Conservation (phyloP, 2,797 vertebrate species). For the Crax fasciolata region DNA sequence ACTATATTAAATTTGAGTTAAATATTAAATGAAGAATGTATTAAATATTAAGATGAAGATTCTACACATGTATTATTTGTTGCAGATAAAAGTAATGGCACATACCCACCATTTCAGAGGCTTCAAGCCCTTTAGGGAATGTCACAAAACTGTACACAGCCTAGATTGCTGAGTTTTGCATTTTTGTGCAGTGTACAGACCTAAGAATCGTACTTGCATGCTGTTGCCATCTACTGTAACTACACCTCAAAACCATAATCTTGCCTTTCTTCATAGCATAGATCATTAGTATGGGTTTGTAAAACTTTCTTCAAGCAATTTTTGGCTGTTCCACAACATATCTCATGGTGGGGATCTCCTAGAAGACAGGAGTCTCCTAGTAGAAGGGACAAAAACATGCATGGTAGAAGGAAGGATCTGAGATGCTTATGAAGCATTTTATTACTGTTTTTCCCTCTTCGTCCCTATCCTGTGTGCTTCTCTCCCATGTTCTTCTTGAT, state of each 20-base stretch:
- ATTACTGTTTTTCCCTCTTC: not conserved
- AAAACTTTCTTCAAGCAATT: slow-evolving; percentile 35
- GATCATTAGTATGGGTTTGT: not conserved
- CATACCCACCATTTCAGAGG: slow-evolving; percentile 1
- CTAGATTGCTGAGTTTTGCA: not conserved
- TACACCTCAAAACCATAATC: not conserved
- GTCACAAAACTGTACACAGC: not conserved
- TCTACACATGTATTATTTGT: slow-evolving; percentile 3
- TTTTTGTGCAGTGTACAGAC: not conserved
- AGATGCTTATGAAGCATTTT: not conserved
- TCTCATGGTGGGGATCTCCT: not conserved
- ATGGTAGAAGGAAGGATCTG: not conserved
- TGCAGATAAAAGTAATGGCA: slow-evolving; percentile 49
- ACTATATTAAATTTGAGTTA: slow-evolving; percentile 40
- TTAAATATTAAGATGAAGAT: slow-evolving; percentile 63
- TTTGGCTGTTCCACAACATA: not conserved
- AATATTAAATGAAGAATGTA: slow-evolving; percentile 61
- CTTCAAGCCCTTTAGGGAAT: not conserved
- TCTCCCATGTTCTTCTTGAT: not conserved
- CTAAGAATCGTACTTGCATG: not conserved
- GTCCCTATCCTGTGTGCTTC: not conserved
- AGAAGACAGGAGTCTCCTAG: not conserved
- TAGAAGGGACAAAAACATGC: not conserved
- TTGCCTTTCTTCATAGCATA: not conserved
- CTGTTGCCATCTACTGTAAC: not conserved